phyloP scores from a whole-genome alignment of 2,113 vertebrate genomes.

The Tachysurus vachellii region DNA sequence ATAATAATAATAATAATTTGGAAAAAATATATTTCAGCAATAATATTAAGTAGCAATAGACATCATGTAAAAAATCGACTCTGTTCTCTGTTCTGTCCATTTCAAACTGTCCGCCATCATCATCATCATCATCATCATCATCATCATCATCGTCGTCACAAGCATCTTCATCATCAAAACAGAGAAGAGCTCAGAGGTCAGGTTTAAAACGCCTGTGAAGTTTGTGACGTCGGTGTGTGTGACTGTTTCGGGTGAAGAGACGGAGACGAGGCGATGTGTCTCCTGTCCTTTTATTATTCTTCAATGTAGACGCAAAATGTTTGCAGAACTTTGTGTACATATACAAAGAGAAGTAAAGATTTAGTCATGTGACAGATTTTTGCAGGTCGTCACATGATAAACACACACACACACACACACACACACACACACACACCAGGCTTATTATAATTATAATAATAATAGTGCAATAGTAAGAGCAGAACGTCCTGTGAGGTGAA shows the following conservation, averaged over 20 bases:
- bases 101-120: background rate
- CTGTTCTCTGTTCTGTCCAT: background rate
- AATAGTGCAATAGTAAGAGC: background rate
- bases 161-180: background rate
- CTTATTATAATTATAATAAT: background rate
- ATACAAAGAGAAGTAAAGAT: background rate
- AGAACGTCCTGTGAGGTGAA: slow-evolving; percentile 22
- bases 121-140: background rate
- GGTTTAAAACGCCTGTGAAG: background rate
- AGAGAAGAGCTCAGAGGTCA: background rate
- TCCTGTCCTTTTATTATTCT: background rate
- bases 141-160: background rate
- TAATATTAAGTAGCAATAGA: background rate
- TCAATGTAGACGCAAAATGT: background rate
- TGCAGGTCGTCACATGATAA: background rate
- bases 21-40: background rate
- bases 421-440: background rate
- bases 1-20: background rate
- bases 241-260: background rate
- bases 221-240: too few relatives aligned
- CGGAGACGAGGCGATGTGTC: background rate
- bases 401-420: background rate
- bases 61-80: background rate
- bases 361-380: background rate
- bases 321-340: background rate